Conservation (phyloP, 2,797 vertebrate genomes). For the Gouania willdenowi region DNA sequence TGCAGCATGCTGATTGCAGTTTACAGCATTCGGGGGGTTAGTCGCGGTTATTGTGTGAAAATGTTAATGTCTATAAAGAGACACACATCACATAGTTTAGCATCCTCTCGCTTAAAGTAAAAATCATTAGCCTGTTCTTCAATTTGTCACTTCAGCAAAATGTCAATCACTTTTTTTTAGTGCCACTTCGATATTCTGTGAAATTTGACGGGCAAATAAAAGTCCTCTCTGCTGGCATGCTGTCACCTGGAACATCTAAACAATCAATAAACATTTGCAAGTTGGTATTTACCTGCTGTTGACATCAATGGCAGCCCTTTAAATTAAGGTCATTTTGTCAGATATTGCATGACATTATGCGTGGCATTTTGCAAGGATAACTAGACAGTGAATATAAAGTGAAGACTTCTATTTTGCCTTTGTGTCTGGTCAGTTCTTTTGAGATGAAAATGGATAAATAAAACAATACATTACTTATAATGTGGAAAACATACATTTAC, state of each 20-base stretch:
- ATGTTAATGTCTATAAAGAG: no score
- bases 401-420: conserved; percentile 23
- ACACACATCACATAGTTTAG: no score
- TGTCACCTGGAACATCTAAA: conserved; percentile 81
- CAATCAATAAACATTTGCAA: conserved; percentile 86
- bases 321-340: conserved; percentile 80
- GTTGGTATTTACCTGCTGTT: conserved; percentile 84
- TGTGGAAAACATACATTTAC: neutral
- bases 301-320: conserved; percentile 77
- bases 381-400: conserved; percentile 64
- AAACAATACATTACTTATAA: neutral
- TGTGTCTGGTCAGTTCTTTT: neutral
- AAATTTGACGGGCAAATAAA: conserved; percentile 83
- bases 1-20: no score
- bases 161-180: conserved; percentile 64
- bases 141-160: conserved; percentile 47
- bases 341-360: conserved; percentile 76
- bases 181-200: conserved; percentile 74
- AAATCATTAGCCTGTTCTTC: no score
- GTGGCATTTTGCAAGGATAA: conserved; percentile 67
- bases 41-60: no score
- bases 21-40: no score
- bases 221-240: conserved; percentile 71
- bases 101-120: no score
- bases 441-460: conserved; percentile 1